A percentile compares a stretch with the other conserved stretches of the same genome.
Conservation (phyloP, 1,140 invertebrate genomes). For the Limonius californicus region DNA sequence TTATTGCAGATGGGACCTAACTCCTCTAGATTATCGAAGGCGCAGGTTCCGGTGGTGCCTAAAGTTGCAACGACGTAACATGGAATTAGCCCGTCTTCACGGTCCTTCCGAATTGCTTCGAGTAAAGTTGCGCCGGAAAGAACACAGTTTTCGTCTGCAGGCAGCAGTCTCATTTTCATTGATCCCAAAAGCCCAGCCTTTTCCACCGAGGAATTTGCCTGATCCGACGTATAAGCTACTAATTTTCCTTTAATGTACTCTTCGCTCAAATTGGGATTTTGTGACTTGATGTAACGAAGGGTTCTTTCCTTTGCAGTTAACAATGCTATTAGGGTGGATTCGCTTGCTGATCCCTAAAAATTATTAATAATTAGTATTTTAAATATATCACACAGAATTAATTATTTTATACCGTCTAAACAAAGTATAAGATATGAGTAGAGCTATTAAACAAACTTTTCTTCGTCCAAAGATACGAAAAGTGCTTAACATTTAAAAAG, state of each 20-base stretch:
- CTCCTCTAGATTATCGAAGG: slow-evolving; percentile 83
- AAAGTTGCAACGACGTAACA: slow-evolving; percentile 80
- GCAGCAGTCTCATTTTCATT: slow-evolving; percentile 75
- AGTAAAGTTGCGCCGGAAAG: slow-evolving; percentile 71
- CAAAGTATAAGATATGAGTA: no score
- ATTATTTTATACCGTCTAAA: no score
- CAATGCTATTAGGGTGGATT: slow-evolving; percentile 80
- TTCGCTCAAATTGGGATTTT: slow-evolving; percentile 61
- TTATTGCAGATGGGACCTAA: slow-evolving; percentile 76
- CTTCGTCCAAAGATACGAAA: no score
- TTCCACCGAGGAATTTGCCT: slow-evolving; percentile 90
- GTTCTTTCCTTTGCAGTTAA: slow-evolving; percentile 75
- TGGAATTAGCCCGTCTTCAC: slow-evolving; percentile 67
- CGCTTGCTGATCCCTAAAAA: slow-evolving; percentile 86
- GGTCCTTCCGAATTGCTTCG: slow-evolving; percentile 72
- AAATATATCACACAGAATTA: no score
- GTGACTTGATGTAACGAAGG: slow-evolving; percentile 54
- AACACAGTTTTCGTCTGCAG: slow-evolving; percentile 67
- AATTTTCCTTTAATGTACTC: slow-evolving; percentile 68
- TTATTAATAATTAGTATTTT: slow-evolving; percentile 15
- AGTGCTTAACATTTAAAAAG: no score
- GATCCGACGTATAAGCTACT: slow-evolving; percentile 82
- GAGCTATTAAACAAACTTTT: no score
- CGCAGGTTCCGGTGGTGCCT: slow-evolving; percentile 90
- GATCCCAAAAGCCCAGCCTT: slow-evolving; percentile 80